Base-by-base conservation (phyloP, 2,888 invertebrate species). In the Drosophila seclusa region DNA sequence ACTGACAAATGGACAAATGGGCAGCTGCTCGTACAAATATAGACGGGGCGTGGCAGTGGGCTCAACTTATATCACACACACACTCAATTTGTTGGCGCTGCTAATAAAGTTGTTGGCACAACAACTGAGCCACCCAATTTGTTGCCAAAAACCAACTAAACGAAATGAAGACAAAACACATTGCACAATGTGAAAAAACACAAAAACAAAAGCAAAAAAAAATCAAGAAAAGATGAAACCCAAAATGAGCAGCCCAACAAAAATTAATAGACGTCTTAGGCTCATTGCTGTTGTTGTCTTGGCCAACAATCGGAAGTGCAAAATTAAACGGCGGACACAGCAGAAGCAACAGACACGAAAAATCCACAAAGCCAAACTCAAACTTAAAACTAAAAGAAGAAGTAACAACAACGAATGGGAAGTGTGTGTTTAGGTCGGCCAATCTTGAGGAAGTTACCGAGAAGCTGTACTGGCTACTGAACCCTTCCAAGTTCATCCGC, bases 271-370 rank as follows among this genome's bases (percentile, higher is more conserved):
- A 68, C 89, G 62, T 78, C 67, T 75, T 79, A 18, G 38, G 52
- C 16, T 8, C 2, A 40, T 6, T 32, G 58, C 57, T 77, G 59
- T 45, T 72, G 45, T 58, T 73, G 76, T 69, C 73, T 83, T 79
- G 82, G 84, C 70, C 82, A 87, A 82, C 81, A 89, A 87, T 84
- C 85, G 85, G 89, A 86, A 86, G 89, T 78, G 69, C 82, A 79
- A 87, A 87, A 89, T 86, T 89, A 86, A 87, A 87, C 79, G 76
- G 68, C 82, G 81, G 83, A 86, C 80, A 59, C 59, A 60, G 53
- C 60, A 32, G 48, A 21, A 67, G 50, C 57, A 27, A 36, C 45
- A 59, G 38, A 42, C 62, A 72, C 40, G 27, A 71, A 50, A 53
- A 18, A 62, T 36, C 36, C 21, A 52, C 31, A 57, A 36, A 24